phyloP scores from a whole-genome alignment of 2,888 invertebrate genomes.

The Chironomus riparius region DNA sequence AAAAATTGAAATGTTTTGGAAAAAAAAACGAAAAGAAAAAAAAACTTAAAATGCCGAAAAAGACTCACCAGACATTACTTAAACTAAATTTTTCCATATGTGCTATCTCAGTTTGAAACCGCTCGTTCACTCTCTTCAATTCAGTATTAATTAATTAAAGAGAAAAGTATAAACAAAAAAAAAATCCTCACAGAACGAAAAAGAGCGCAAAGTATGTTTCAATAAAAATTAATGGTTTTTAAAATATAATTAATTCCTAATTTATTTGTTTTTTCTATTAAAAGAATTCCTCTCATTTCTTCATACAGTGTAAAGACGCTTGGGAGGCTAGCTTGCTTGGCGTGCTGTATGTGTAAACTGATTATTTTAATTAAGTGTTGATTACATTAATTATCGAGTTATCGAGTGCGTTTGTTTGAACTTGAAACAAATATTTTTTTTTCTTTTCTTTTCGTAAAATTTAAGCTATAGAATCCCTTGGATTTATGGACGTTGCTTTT shows the following conservation, averaged over 20 bases:
- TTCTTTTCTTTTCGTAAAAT: background rate
- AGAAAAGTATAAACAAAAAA: conserved; percentile 8
- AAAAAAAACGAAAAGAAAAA: background rate
- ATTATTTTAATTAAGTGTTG: conserved; percentile 24
- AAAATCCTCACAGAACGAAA: background rate
- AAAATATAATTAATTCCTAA: conserved; percentile 24
- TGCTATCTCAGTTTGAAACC: background rate
- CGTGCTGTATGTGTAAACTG: background rate
- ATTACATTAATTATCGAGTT: conserved; percentile 9
- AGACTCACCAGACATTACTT: conserved; percentile 3
- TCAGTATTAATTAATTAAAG: conserved; percentile 1
- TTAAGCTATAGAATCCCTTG: background rate
- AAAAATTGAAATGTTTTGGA: background rate
- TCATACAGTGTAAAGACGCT: background rate
- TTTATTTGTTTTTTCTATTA: conserved; percentile 22
- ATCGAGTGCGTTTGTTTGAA: conserved; percentile 6
- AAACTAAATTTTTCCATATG: background rate
- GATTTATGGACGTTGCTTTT: too few species aligned
- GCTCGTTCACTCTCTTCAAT: background rate
- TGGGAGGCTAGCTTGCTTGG: background rate
- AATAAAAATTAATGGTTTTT: conserved; percentile 21
- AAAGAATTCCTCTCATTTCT: background rate
- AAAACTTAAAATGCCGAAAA: background rate
- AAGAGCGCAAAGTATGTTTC: background rate
- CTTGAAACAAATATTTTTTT: conserved; percentile 1